Percentiles rank a stretch among this genome's conserved stretches.
Conservation (phyloP, 2,113 vertebrate genomes). For the Chlorodrepanis virens region DNA sequence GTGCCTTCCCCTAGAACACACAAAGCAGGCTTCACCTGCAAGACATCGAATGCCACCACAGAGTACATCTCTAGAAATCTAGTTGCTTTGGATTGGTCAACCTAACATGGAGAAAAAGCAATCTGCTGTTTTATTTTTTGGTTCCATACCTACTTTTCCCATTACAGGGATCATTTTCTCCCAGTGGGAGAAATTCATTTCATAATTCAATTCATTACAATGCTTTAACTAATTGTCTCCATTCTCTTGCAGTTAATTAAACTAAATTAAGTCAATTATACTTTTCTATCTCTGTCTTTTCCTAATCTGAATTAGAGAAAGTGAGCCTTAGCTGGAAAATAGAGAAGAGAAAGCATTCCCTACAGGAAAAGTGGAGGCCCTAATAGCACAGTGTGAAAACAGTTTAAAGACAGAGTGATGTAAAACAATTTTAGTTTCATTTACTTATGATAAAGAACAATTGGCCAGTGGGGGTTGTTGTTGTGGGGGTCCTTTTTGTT, state of each 20-base stretch:
- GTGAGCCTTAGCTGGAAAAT: background rate
- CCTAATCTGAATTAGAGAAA: conserved; percentile 27
- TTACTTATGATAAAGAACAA: background rate
- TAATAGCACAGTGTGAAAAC: background rate
- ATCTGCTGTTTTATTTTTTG: background rate
- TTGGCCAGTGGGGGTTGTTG: background rate
- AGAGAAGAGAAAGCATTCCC: background rate
- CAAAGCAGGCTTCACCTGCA: background rate
- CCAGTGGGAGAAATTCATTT: conserved; percentile 30
- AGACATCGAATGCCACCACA: background rate
- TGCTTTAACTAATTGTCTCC: conserved; percentile 61
- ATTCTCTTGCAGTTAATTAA: conserved; percentile 68
- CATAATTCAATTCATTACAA: conserved; percentile 60
- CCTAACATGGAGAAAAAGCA: background rate
- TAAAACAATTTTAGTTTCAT: background rate
- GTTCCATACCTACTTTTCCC: background rate
- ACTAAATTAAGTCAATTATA: conserved; percentile 63
- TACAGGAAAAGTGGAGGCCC: background rate
- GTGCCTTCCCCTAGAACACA: background rate
- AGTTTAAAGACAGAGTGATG: background rate
- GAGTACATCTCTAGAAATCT: background rate
- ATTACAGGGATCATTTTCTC: conserved; percentile 39
- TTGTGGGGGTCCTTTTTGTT: background rate
- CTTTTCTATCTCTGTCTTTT: conserved; percentile 29
- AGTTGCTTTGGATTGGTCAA: background rate